Evolutionary conservation across 2,113 vertebrate genomes (phyloP).

Genomic region (Myiozetetes cayanensis): DNA sequence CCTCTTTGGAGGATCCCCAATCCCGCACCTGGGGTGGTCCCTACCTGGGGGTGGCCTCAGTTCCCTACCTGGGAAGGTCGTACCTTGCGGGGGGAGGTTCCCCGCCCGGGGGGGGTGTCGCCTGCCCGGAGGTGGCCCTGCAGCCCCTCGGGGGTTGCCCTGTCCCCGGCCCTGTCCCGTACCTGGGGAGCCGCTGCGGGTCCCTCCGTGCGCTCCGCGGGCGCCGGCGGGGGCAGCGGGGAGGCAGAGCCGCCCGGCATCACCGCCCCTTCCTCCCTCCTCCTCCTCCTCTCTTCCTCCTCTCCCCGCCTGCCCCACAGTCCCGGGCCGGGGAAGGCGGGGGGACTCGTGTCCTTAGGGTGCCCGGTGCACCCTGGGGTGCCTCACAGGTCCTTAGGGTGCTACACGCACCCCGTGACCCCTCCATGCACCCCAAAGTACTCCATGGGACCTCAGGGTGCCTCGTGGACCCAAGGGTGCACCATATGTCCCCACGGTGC

Average conservation of each 20-base stretch:
- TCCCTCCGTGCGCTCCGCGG: not conserved
- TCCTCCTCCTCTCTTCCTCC: slow-evolving; percentile 22
- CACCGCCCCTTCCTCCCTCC: slow-evolving; percentile 58
- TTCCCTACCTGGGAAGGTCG: not conserved
- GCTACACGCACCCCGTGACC: not conserved
- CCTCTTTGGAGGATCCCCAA: not conserved
- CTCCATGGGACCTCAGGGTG: not conserved
- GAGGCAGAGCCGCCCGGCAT: slow-evolving; percentile 48
- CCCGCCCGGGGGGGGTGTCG: not conserved
- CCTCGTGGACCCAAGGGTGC: not conserved
- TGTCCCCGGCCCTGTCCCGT: not conserved
- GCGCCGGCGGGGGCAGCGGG: slow-evolving; percentile 14
- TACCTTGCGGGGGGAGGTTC: not conserved
- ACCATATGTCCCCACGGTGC: not conserved
- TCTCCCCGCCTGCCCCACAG: slow-evolving; percentile 3
- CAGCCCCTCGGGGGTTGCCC: not conserved
- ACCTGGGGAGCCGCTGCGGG: not conserved
- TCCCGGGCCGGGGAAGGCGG: not conserved
- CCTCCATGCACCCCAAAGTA: not conserved
- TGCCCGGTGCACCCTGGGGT: not conserved
- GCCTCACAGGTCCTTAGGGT: not conserved
- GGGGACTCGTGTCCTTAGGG: not conserved
- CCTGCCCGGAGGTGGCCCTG: not conserved
- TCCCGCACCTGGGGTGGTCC: not conserved
- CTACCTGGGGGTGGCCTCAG: not conserved